Percentiles rank a stretch among this genome's conserved stretches.
These are phyloP conservation scores for Nycteola revayana DNA, from an alignment of 2,888 invertebrate species.

Conservation along the genomic window DNA sequence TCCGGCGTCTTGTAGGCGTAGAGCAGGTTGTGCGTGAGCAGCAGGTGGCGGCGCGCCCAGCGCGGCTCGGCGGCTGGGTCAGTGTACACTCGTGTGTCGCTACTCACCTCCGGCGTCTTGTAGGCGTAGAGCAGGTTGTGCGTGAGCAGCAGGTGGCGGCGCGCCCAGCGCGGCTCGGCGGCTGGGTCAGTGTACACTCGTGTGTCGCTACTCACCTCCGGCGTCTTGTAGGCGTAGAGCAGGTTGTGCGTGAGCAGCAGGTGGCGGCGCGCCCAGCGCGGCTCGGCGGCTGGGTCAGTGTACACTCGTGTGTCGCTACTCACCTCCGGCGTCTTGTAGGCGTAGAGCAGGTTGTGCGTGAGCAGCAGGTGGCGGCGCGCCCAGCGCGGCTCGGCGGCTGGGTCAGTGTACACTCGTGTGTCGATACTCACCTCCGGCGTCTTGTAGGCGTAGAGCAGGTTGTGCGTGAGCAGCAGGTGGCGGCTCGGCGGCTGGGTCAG, in stretches of 20 bases:
- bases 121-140: constrained; percentile 3
- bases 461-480: constrained; percentile 3
- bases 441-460: constrained; percentile 1
- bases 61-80: constrained; percentile 14
- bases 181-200: no score
- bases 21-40: constrained; percentile 37
- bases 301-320: no score
- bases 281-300: no score
- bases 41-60: constrained; percentile 40
- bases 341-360: neutral
- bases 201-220: no score
- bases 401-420: no score
- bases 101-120: neutral
- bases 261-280: no score
- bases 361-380: neutral
- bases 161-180: no score
- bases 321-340: no score
- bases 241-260: no score
- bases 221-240: no score
- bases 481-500: neutral
- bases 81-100: neutral
- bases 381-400: neutral
- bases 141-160: neutral
- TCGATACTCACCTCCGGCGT: no score
- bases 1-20: constrained; percentile 25